Conservation (phyloP, 2,888 invertebrate genomes). For the Eumerus sabulonum region DNA sequence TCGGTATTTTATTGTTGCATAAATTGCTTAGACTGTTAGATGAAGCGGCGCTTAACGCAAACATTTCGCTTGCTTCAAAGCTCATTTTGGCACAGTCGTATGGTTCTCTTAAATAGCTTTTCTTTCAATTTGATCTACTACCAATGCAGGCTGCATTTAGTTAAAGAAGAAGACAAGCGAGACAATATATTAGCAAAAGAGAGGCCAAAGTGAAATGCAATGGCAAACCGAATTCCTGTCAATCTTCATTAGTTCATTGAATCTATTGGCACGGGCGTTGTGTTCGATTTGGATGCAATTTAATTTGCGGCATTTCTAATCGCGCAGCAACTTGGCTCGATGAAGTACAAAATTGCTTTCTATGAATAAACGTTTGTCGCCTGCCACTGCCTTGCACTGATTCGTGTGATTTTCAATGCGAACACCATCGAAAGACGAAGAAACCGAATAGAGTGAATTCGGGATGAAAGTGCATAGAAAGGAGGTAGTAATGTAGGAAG, state of each 20-base stretch:
- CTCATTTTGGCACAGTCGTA: conserved; percentile 72
- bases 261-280: conserved; percentile 3
- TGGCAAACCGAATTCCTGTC: conserved; percentile 16
- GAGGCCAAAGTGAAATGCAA: conserved; percentile 30
- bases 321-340: conserved; percentile 44
- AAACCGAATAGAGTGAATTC: conserved; percentile 13
- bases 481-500: conserved; percentile 1
- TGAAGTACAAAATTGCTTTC: conserved; percentile 51
- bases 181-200: conserved; percentile 10
- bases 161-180: too few species aligned
- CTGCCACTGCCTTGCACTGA: conserved; percentile 39
- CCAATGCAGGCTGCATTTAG: too few species aligned
- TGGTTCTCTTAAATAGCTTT: not conserved
- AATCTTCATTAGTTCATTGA: not conserved
- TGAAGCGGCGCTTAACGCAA: conserved; percentile 76
- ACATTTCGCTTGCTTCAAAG: conserved; percentile 76
- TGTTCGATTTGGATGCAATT: conserved; percentile 34
- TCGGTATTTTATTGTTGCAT: conserved; percentile 40
- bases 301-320: conserved; percentile 43
- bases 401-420: conserved; percentile 46
- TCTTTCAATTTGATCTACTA: not conserved
- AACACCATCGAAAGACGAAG: conserved; percentile 44
- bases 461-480: not conserved
- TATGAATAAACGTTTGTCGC: conserved; percentile 54
- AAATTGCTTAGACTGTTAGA: conserved; percentile 69